Evolutionary conservation across 2,113 vertebrate species (phyloP), one percentile per base, ranked within the genome.

Genomic region (Ictalurus furcatus): DNA sequence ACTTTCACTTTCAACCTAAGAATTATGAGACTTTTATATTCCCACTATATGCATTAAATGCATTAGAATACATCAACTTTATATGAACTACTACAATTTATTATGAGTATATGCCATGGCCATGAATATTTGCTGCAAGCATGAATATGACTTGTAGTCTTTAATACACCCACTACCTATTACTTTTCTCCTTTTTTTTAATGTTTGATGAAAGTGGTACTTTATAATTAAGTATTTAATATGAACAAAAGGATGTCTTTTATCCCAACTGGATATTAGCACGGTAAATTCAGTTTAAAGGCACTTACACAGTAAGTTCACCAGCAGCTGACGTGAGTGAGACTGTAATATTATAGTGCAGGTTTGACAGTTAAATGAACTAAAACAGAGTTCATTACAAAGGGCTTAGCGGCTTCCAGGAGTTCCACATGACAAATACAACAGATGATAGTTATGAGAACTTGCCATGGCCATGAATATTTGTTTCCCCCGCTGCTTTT

Each of bases 231-330:
- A 73, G 8, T 28, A 52, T 25, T 86, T 58, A 85, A 85, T 30
- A 65, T 44, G 59, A 84, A 25, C 6, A 28, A 37, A 61, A 23
- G 13, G 40, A 34, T 34, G 16, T 25, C 16, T 48, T 85, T 73
- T 56, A 73, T 85, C 65, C n/a, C n/a, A 30, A 13, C 44, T 30
- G 61, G 52, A 87, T 82, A 84, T 65, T 69, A 65, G 37, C 58
- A 44, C 56, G 34, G 79, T 1, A 11, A 86, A 13, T 76, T 74
- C 61, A 79, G 63, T 65, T 73, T 67, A 63, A 81, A 67, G 74
- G 54, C 28, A 86, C 54, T 59, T 74, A 86, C 69, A n/a, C n/a
- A n/a, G 30, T 1, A 13, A 76, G 85, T 37, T 8, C 56, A 40
- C 69, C 13, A 28, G 56, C 19, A 58, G 37, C 44, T 85, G 28